Base-by-base conservation (phyloP, 2,888 invertebrate genomes). In the Drosophila nr. fundita region DNA sequence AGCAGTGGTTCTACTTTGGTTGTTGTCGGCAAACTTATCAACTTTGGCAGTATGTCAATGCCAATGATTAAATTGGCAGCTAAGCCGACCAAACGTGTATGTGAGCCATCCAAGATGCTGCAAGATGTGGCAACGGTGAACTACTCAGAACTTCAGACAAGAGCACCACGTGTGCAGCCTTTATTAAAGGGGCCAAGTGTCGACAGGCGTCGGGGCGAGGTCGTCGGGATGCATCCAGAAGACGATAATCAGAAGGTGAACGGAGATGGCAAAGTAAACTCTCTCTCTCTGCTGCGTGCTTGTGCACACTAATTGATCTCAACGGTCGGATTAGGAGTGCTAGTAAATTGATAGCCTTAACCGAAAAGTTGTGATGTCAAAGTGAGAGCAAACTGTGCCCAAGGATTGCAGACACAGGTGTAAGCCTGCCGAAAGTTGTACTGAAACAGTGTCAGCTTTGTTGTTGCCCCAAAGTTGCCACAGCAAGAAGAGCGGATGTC, bases 221-320 rank as follows among this genome's bases (percentile, higher is more conserved):
- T 24, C 13, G 50, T 29, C 34, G 11, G 32, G 52, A 45, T 53
- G 71, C 38, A 24, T n/a, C 11, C 24, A 48, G 40, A 24, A 18
- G 49, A 57, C 40, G 54, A n/a, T 58, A 50, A 32, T 36, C 30
- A 21, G 40, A 53, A 2, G 18, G 65, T 11, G 53, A 58, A 29
- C 38, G 40, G 42, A 34, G 36, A 21, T 15, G 48, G 42, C n/a
- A 27, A 68, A 75, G 50, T 57, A 64, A 61, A 67, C 63, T 67
- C n/a, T 62, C 63, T 67, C n/a, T 62, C 27, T 59, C 40, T 38
- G 27, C 53, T 73, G 62, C 65, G 59, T 66, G 68, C 64, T 53
- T 61, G 45, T 69, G 72, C 78, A 73, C 84, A 83, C 89, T 89
- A 83, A 83, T 89, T 83, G 83, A 83, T 89, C 83, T 89, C 89